Conservation (phyloP, 2,888 invertebrate genomes). For the Tipula confusa region DNA sequence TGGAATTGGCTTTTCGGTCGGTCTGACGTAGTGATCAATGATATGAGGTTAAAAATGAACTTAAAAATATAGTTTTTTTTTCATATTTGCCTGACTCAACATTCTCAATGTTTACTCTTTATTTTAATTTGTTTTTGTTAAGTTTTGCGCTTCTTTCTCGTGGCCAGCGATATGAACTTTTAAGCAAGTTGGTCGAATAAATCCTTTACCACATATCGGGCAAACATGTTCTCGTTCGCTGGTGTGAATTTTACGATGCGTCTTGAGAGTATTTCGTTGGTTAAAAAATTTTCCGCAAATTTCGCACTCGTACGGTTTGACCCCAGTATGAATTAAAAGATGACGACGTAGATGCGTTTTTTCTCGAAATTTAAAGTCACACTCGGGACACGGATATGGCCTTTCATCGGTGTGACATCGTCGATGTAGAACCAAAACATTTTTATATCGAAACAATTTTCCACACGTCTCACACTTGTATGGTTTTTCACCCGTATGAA, state of each 20-base stretch:
- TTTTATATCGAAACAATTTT: constrained; percentile 6
- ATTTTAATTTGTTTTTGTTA: background rate
- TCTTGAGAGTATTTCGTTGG: background rate
- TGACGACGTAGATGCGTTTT: constrained; percentile 26
- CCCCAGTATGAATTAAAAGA: background rate
- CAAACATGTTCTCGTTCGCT: constrained; percentile 34
- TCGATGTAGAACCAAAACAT: constrained; percentile 5
- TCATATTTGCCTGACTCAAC: no score
- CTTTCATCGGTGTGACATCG: constrained; percentile 14
- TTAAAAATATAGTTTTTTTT: no score
- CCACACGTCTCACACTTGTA: background rate
- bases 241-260: constrained; percentile 33
- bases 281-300: background rate
- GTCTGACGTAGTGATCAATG: no score
- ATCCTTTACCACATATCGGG: constrained; percentile 33
- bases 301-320: background rate
- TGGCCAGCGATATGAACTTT: background rate
- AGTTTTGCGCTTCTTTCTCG: background rate
- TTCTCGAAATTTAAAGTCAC: background rate
- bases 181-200: constrained; percentile 28
- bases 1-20: no score
- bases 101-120: no score
- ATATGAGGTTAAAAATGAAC: no score
- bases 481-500: constrained; percentile 15
- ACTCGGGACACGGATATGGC: background rate